These are phyloP conservation scores for Enteromius fasciolatus DNA, from an alignment of 2,797 vertebrate species.

Conservation along the genomic window DNA sequence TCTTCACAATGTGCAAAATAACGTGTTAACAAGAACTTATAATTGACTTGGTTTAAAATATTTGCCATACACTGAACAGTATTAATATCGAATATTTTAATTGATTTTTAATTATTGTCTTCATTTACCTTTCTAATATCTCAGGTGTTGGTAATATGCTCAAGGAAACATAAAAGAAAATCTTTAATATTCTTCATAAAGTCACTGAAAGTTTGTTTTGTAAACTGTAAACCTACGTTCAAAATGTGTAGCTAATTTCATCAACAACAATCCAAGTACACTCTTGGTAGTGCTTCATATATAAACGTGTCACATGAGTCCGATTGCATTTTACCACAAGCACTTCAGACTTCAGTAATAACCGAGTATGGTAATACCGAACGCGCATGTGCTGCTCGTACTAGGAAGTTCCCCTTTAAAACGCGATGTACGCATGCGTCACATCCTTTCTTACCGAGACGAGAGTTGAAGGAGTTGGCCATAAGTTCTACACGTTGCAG, in stretches of 20 bases:
- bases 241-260: neutral
- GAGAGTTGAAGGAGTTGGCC: neutral
- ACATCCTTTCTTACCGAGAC: neutral
- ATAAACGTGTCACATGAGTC: neutral
- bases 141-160: neutral
- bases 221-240: neutral
- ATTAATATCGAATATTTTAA: neutral
- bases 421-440: conserved; percentile 43
- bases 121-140: neutral
- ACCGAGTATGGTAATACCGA: neutral
- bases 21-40: neutral
- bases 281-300: neutral
- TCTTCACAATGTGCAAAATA: neutral
- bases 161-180: too few relatives aligned
- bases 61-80: neutral
- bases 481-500: neutral
- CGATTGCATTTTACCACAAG: neutral
- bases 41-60: neutral
- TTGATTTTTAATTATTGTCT: neutral
- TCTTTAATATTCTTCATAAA: neutral
- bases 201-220: neutral
- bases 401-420: conserved; percentile 12
- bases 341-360: neutral
- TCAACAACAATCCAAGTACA: neutral
- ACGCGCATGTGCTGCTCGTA: conserved; percentile 42